Base-by-base conservation (phyloP, 2,888 invertebrate species). In the Tanypteryx hageni region DNA sequence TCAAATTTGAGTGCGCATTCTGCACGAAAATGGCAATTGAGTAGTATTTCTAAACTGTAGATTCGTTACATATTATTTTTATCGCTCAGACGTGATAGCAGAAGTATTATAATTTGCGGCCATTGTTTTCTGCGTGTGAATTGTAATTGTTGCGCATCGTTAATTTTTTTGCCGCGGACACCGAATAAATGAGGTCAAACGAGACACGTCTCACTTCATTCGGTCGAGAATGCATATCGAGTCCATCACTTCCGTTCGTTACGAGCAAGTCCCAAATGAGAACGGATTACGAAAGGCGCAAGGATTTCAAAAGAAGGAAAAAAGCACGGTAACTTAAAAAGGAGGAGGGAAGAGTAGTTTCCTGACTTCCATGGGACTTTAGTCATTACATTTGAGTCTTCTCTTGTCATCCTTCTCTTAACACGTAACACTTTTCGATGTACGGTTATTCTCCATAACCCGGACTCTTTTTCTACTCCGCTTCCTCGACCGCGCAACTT, bases 401-500 rank as follows among this genome's bases (percentile, higher is more conserved):
- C 22, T 9, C 89, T 89, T 68, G 89, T 89, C 89, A 89, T 89
- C 89, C 64, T 89, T 89, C 64, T 89, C 64, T 89, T 27, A 64
- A 44, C 89, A 86, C 61, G 86, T 86, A 89, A 31, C 89, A 68
- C 89, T 89, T 89, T 89, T 89, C 89, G 44, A 44, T 89, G 64
- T 68, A 89, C 89, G 64, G 89, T 89, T 89, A 44, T 64, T 64
- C 16, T 61, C 16, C 59, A 59, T 31, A 61, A 86, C 61, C 86
- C 44, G 89, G 68, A 89, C 61, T 89, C 89, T 86, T 31, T 61
- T 61, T 59, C 22, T 27, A 10, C 31, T 59, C 86, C 22, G 31
- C 86, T 14, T 83, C 57, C 56, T 57, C 86, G 61, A 22, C 27
- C 86, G 86, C 61, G 86, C 31, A 31, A 64, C 86, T 89, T 89